Evolutionary conservation across 2,113 vertebrate genomes (phyloP).

Genomic region (Elgaria multicarinata): DNA sequence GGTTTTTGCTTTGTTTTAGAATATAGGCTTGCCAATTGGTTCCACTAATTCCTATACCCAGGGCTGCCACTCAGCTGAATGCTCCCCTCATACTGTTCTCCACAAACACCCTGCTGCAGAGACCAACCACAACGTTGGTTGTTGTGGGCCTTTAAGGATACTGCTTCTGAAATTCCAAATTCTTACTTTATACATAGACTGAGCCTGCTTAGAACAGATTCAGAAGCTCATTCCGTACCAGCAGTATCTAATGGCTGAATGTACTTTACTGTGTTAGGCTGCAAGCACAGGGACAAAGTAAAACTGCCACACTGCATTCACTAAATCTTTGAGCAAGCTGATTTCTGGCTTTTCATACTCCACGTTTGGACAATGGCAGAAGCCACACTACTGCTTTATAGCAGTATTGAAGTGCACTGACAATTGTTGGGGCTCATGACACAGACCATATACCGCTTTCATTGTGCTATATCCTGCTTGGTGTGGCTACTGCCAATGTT

Average conservation of each 20-base stretch:
- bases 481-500: too few species aligned
- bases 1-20: neutral
- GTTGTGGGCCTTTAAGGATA: neutral
- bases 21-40: neutral
- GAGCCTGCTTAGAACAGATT: neutral
- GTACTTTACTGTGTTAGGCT: neutral
- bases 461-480: too few species aligned
- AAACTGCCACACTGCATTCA: neutral
- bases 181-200: neutral
- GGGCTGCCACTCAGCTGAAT: neutral
- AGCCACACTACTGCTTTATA: too few species aligned
- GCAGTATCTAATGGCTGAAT: neutral
- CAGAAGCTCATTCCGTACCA: neutral
- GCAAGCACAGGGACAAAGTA: neutral
- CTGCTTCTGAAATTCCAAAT: neutral
- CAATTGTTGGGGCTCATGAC: too few species aligned
- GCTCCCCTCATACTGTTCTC: neutral
- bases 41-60: neutral
- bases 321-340: neutral
- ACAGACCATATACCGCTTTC: too few species aligned
- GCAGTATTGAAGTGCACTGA: too few species aligned
- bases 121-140: neutral
- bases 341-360: neutral
- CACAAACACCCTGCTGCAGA: neutral
- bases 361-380: neutral